These are phyloP conservation scores for Zaprionus inermis DNA, from an alignment of 1,140 invertebrate genomes.

Conservation along the genomic window DNA sequence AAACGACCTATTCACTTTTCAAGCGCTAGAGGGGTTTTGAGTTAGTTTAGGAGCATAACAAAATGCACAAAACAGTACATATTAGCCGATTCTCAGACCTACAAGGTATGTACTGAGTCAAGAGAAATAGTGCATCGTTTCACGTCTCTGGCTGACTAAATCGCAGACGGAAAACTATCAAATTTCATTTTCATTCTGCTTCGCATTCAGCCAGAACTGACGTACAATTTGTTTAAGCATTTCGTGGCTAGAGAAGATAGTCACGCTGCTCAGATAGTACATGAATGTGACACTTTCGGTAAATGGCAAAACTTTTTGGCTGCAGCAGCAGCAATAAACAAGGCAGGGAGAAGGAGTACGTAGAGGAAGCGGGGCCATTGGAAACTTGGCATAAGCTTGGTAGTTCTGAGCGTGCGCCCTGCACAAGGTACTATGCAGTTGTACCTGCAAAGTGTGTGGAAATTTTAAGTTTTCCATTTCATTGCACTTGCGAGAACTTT, in stretches of 20 bases:
- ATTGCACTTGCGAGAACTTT: conserved; percentile 23
- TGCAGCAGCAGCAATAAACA: conserved; percentile 5
- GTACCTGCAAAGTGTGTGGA: conserved; percentile 15
- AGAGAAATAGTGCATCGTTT: not conserved
- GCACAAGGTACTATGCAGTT: not conserved
- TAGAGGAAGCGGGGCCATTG: not conserved
- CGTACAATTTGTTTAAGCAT: conserved; percentile 58
- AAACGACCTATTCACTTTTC: too few relatives aligned
- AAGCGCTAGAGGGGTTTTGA: too few relatives aligned
- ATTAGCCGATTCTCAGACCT: too few relatives aligned
- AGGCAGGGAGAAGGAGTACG: not conserved
- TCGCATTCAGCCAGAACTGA: conserved; percentile 6
- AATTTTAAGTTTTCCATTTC: conserved; percentile 34
- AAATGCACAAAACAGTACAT: too few relatives aligned
- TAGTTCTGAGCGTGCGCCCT: not conserved
- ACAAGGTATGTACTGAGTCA: too few relatives aligned
- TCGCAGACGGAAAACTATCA: conserved; percentile 4
- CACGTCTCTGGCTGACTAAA: conserved; percentile 6
- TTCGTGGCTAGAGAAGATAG: not conserved
- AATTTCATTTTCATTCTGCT: conserved; percentile 9
- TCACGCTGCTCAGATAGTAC: conserved; percentile 9
- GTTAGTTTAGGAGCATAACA: too few relatives aligned
- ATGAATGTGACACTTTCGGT: conserved; percentile 35
- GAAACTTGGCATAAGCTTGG: conserved; percentile 3
- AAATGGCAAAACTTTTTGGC: conserved; percentile 31